These are phyloP conservation scores for Phylloscopus trochilus DNA, from an alignment of 2,113 vertebrate species.

Conservation along the genomic window DNA sequence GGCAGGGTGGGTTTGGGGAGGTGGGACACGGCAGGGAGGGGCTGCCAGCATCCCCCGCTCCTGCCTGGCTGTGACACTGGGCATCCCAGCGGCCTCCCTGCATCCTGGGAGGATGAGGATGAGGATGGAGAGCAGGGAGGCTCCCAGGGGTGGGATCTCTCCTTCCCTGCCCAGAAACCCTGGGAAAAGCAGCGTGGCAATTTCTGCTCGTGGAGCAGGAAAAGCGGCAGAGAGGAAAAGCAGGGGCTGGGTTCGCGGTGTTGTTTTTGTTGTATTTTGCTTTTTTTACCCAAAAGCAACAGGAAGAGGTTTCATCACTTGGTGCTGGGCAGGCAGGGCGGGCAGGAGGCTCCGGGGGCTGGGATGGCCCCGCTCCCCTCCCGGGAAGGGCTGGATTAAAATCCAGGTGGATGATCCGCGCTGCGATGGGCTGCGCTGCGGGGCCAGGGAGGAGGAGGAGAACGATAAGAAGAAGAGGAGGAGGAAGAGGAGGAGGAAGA, in stretches of 20 bases:
- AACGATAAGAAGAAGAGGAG: neutral
- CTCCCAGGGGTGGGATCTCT: neutral
- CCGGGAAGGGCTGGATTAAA: neutral
- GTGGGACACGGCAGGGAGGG: neutral
- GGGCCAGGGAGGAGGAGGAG: neutral
- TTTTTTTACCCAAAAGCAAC: neutral
- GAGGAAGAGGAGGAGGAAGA: neutral
- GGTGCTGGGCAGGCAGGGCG: neutral
- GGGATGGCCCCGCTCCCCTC: neutral
- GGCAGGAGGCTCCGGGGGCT: neutral
- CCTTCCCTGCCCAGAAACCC: neutral
- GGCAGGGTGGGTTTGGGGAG: fast-evolving
- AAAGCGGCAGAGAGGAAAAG: neutral
- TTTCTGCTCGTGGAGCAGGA: neutral
- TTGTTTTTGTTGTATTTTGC: neutral
- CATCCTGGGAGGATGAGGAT: neutral
- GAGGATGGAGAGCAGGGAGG: neutral
- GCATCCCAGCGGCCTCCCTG: neutral
- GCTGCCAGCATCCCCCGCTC: neutral
- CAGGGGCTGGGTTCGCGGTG: neutral
- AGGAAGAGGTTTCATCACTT: neutral
- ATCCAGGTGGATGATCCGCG: neutral
- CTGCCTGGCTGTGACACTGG: neutral
- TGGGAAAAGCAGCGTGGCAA: neutral
- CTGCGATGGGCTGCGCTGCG: neutral